Percentiles rank a stretch among this genome's conserved stretches.
These are phyloP conservation scores for Diachrysia chrysitis DNA, from an alignment of 2,888 invertebrate species.

Conservation along the genomic window DNA sequence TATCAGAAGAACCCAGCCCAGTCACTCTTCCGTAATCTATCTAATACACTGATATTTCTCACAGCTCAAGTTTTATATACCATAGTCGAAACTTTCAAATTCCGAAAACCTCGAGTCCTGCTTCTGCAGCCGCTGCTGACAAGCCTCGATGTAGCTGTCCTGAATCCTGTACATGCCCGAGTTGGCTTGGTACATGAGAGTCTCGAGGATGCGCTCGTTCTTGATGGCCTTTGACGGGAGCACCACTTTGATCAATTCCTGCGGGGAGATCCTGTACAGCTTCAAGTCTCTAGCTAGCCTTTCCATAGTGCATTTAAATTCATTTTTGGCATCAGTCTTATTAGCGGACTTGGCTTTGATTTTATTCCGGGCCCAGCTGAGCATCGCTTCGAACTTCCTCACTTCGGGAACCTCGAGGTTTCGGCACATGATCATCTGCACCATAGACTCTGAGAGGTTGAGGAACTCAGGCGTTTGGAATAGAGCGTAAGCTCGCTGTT, in stretches of 20 bases:
- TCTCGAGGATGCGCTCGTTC: constrained; percentile 97
- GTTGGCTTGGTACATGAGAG: constrained; percentile 97
- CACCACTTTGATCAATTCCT: constrained; percentile 97
- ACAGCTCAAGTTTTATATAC: constrained; percentile 89
- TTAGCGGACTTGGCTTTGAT: constrained; percentile 93
- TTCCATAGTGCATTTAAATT: constrained; percentile 98
- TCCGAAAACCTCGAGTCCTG: constrained; percentile 96
- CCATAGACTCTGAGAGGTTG: constrained; percentile 97
- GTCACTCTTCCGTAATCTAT: constrained; percentile 82
- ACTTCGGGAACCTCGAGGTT: constrained; percentile 96
- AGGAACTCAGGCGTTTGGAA: constrained; percentile 96
- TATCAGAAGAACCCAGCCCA: constrained; percentile 81
- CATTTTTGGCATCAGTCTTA: constrained; percentile 95
- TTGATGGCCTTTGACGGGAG: constrained; percentile 97
- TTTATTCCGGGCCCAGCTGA: constrained; percentile 96
- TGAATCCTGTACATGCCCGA: constrained; percentile 97
- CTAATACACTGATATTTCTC: constrained; percentile 88
- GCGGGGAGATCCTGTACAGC: constrained; percentile 96
- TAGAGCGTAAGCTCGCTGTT: constrained; percentile 95
- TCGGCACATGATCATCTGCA: constrained; percentile 98
- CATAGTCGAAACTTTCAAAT: constrained; percentile 94
- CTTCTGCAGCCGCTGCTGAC: constrained; percentile 95
- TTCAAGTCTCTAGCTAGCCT: constrained; percentile 96
- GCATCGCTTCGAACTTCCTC: constrained; percentile 97
- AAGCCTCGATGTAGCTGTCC: constrained; percentile 95